A percentile compares a stretch with the other conserved stretches of the same genome.
Conservation (phyloP, 2,113 vertebrate genomes). For the Pseudolaguvia tuberculata region DNA sequence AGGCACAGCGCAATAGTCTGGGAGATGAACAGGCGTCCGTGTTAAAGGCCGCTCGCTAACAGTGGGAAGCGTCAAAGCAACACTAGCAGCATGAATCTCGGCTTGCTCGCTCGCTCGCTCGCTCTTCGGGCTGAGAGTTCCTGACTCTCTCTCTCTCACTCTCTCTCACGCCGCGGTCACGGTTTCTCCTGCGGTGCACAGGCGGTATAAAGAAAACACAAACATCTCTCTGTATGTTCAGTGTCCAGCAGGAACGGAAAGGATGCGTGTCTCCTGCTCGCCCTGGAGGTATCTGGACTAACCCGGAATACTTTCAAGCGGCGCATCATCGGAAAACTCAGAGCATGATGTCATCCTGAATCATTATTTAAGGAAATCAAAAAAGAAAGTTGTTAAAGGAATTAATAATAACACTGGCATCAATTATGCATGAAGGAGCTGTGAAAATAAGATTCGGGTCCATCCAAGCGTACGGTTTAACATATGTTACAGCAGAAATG, state of each 20-base stretch:
- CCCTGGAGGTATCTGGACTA: not conserved
- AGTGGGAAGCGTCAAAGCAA: conserved; percentile 20
- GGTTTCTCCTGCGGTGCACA: conserved; percentile 5
- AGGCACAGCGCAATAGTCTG: not conserved
- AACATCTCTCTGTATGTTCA: conserved; percentile 28
- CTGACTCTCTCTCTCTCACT: conserved; percentile 17
- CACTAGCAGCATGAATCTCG: conserved; percentile 37
- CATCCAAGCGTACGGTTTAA: conserved; percentile 8
- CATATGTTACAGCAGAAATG: conserved; percentile 14
- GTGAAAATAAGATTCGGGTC: conserved; percentile 6
- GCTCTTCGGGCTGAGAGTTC: conserved; percentile 22
- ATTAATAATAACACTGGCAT: not conserved
- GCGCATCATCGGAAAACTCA: not conserved
- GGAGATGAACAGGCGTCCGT: conserved; percentile 11
- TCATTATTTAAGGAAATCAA: not conserved
- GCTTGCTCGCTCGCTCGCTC: conserved; percentile 29
- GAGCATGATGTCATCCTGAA: not conserved
- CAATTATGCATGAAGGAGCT: conserved; percentile 2
- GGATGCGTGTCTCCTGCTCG: not conserved
- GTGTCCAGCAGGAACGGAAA: not conserved
- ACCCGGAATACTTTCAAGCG: not conserved
- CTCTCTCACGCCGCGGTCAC: conserved; percentile 13
- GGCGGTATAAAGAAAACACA: conserved; percentile 19
- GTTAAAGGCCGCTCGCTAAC: conserved; percentile 2
- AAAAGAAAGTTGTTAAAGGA: not conserved